Evolutionary conservation across 1,140 invertebrate species (phyloP).

Genomic region (Cherax quadricarinatus): DNA sequence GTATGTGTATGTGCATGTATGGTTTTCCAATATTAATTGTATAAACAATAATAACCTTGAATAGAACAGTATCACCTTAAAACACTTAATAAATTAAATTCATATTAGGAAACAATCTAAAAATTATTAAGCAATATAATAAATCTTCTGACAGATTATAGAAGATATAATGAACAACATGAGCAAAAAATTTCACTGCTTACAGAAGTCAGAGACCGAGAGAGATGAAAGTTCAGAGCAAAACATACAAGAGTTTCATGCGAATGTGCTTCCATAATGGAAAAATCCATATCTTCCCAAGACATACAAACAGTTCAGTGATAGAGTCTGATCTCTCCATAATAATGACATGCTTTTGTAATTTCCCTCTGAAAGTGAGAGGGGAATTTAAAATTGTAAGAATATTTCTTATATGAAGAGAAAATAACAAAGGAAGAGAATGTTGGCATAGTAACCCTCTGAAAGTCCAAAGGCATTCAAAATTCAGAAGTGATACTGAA

Average conservation of each 20-base stretch:
- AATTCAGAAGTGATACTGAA: neutral
- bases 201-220: neutral
- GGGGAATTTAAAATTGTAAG: neutral
- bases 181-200: neutral
- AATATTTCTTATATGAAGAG: neutral
- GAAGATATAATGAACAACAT: neutral
- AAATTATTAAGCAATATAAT: neutral
- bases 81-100: neutral
- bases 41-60: too few relatives aligned
- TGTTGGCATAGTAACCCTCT: neutral
- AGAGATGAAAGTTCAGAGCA: neutral
- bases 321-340: neutral
- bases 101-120: neutral
- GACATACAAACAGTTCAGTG: neutral
- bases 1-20: too few relatives aligned
- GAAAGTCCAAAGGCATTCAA: neutral
- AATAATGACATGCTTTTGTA: neutral
- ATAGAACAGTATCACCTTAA: neutral
- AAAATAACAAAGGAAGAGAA: neutral
- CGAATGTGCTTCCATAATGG: neutral
- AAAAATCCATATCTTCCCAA: neutral
- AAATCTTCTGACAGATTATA: neutral
- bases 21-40: too few relatives aligned
- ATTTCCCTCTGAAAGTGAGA: neutral
- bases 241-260: neutral